Conservation (phyloP, 2,113 vertebrate species). For the Urocynchramus pylzowi region DNA sequence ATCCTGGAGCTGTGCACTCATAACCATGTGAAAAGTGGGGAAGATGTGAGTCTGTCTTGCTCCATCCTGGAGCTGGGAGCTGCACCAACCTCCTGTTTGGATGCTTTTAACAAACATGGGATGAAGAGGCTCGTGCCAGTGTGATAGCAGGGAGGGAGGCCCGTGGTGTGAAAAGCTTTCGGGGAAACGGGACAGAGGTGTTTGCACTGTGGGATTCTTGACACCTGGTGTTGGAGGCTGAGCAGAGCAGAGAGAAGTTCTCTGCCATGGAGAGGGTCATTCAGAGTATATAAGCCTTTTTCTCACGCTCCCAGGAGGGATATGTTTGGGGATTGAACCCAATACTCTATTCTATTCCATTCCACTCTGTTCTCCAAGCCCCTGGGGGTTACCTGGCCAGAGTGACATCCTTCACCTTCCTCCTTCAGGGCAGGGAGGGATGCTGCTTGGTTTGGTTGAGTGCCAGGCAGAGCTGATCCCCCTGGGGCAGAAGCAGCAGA, state of each 20-base stretch:
- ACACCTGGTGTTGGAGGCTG: neutral
- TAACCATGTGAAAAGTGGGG: neutral
- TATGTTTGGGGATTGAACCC: neutral
- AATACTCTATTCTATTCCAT: neutral
- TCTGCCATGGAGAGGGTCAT: neutral
- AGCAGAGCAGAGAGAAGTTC: neutral
- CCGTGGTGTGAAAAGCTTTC: rapidly evolving
- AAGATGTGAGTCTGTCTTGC: neutral
- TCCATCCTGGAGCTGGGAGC: neutral
- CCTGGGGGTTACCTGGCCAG: neutral
- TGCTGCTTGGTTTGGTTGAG: neutral
- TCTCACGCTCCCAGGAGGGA: neutral
- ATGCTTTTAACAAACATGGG: neutral
- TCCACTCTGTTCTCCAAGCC: neutral
- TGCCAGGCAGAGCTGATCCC: neutral
- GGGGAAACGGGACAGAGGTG: rapidly evolving
- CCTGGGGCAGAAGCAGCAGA: neutral
- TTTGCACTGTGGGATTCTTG: neutral
- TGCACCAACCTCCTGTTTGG: neutral
- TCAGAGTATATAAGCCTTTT: neutral
- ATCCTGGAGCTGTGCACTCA: rapidly evolving
- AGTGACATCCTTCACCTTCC: neutral
- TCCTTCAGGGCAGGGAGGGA: neutral
- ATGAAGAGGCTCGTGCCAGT: neutral
- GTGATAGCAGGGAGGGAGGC: neutral